Conservation (phyloP, 2,113 vertebrate genomes). For the Pavo muticus region DNA sequence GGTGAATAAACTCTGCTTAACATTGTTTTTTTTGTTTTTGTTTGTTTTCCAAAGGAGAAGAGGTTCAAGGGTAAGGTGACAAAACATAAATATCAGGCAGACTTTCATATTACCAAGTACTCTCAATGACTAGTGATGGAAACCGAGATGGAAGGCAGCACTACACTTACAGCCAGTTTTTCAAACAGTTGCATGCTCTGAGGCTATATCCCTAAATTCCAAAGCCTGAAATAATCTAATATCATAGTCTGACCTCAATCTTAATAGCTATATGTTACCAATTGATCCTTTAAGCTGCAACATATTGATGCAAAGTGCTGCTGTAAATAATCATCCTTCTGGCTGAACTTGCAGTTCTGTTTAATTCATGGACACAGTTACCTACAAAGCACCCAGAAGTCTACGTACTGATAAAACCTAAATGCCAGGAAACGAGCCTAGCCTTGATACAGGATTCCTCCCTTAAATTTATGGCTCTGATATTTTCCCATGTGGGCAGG, state of each 20-base stretch:
- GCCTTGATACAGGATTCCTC: not conserved
- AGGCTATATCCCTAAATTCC: not conserved
- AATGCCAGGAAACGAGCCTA: not conserved
- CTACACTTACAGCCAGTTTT: not conserved
- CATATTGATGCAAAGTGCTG: not conserved
- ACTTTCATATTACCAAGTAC: not conserved
- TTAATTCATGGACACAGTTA: not conserved
- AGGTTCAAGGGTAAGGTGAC: not conserved
- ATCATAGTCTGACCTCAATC: not conserved
- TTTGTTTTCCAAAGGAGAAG: not conserved
- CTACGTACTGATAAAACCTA: not conserved
- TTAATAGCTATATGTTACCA: not conserved
- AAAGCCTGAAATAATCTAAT: not conserved
- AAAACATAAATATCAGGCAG: not conserved
- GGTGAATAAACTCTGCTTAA: not conserved
- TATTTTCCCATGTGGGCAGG: not conserved
- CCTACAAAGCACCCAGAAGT: not conserved
- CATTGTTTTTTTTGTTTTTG: not conserved
- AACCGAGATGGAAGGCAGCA: not conserved
- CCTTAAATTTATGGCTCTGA: not conserved
- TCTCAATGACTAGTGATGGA: not conserved
- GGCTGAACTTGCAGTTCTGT: not conserved
- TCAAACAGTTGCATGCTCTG: not conserved
- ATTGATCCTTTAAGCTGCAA: not conserved
- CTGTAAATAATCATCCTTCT: not conserved